phyloP scores from a whole-genome alignment of 2,797 vertebrate genomes.

The Meda fulgida region DNA sequence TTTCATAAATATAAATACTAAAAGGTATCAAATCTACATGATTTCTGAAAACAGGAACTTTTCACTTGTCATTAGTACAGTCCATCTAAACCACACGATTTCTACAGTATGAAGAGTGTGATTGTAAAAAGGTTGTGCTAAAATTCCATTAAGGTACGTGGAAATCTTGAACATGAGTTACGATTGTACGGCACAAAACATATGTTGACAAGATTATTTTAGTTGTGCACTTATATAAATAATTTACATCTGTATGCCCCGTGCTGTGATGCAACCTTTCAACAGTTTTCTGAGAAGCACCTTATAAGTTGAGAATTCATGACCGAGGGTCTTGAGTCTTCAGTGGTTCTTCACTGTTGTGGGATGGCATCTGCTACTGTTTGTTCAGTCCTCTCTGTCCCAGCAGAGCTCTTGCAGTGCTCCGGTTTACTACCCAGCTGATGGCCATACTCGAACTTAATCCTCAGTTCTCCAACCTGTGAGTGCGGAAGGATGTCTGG shows the following conservation, averaged over 20 bases:
- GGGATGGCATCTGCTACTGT: constrained; percentile 1
- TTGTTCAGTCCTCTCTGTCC: constrained; percentile 8
- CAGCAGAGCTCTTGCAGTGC: constrained; percentile 56
- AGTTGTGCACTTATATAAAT: neutral
- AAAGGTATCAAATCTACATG: neutral
- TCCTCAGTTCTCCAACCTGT: constrained; percentile 86
- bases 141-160: neutral
- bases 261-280: neutral
- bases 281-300: neutral
- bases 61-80: neutral
- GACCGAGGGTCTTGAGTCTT: neutral
- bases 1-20: neutral
- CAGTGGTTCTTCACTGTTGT: neutral
- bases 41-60: neutral
- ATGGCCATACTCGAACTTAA: constrained; percentile 89
- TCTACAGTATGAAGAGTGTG: neutral
- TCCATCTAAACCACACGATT: neutral
- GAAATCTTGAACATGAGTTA: neutral
- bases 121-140: neutral
- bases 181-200: neutral
- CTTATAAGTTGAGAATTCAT: neutral
- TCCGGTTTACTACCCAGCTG: constrained; percentile 82
- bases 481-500: constrained; percentile 87
- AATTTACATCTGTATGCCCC: neutral
- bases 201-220: neutral